Evolutionary conservation across 2,797 vertebrate species (phyloP).

Genomic region (Pteropus rufus): DNA sequence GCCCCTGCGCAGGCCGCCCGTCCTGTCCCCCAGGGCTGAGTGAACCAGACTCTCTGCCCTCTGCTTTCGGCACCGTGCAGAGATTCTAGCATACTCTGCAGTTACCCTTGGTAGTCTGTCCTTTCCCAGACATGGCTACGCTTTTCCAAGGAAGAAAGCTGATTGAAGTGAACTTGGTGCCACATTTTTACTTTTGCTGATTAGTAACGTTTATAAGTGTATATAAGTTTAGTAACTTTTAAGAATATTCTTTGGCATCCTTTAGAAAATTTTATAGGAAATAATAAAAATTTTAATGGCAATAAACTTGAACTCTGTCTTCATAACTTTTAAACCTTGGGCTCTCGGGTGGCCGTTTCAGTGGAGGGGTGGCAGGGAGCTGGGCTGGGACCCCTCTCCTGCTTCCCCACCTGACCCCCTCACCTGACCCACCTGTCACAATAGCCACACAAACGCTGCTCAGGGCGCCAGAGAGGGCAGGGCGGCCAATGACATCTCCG

Average conservation of each 20-base stretch:
- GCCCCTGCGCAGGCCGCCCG: no score
- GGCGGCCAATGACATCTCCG: neutral
- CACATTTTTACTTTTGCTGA: neutral
- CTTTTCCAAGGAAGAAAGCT: no score
- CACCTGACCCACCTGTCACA: accelerated
- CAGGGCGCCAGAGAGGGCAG: neutral
- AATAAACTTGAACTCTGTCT: neutral
- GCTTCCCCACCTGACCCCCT: accelerated
- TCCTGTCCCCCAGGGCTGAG: no score
- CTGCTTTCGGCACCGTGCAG: no score
- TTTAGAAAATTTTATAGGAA: neutral
- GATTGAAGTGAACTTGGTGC: no score
- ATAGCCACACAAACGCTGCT: neutral
- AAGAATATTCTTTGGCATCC: neutral
- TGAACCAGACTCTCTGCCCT: no score
- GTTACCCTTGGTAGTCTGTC: no score
- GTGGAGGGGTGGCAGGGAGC: neutral
- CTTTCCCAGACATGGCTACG: no score
- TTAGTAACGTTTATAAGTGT: neutral
- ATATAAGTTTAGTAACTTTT: neutral
- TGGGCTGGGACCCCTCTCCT: neutral
- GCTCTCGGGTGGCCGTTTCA: neutral
- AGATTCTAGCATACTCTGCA: no score
- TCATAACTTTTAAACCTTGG: neutral
- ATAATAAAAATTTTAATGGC: neutral